Percentiles rank a stretch among this genome's conserved stretches.
These are phyloP conservation scores for Jordanella pulchra DNA, from an alignment of 2,797 vertebrate genomes.

Conservation along the genomic window DNA sequence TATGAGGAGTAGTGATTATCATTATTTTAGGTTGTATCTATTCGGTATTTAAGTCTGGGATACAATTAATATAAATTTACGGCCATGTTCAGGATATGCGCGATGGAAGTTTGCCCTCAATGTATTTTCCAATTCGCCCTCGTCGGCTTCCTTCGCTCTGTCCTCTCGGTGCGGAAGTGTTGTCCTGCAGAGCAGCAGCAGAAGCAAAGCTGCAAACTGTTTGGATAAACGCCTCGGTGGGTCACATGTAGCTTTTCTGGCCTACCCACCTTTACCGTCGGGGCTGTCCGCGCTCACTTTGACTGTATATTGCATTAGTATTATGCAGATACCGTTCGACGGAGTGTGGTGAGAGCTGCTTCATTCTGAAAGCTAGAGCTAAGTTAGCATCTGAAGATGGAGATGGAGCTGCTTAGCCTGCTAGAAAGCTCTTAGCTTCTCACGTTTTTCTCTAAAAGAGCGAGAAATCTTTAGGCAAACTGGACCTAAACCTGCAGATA, in stretches of 20 bases:
- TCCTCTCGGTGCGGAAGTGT: conserved; percentile 77
- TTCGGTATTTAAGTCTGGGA: background rate
- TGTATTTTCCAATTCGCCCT: conserved; percentile 45
- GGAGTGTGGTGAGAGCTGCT: conserved; percentile 75
- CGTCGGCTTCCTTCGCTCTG: conserved; percentile 66
- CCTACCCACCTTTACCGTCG: conserved; percentile 14
- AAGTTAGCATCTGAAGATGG: conserved; percentile 65
- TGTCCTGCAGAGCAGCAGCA: conserved; percentile 55
- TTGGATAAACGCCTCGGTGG: conserved; percentile 50
- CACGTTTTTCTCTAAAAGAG: background rate
- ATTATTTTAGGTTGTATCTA: background rate
- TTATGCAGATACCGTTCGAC: conserved; percentile 70
- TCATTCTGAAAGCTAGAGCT: conserved; percentile 55
- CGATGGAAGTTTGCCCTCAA: background rate
- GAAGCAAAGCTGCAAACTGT: conserved; percentile 58
- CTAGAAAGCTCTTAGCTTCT: conserved; percentile 29
- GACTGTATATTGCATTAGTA: conserved; percentile 46
- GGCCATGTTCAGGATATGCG: background rate
- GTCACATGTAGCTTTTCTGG: conserved; percentile 21
- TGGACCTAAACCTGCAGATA: background rate
- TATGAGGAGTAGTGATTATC: background rate
- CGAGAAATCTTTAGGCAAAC: background rate
- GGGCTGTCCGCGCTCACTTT: conserved; percentile 36
- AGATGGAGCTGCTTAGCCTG: conserved; percentile 66
- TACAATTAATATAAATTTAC: background rate